Base-by-base conservation (phyloP, 1,140 invertebrate species). In the Coelopa frigida region DNA sequence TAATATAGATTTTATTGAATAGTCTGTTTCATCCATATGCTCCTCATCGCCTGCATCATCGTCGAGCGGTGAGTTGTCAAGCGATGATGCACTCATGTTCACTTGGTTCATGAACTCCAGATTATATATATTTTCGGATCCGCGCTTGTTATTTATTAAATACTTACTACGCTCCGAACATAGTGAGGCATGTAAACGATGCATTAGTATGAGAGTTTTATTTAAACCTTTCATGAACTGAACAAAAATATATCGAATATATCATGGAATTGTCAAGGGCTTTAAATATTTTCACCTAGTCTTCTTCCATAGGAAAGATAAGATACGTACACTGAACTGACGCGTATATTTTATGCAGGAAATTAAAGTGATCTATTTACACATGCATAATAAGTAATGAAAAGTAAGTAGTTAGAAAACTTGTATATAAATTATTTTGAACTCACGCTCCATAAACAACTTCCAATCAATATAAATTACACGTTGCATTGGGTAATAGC, bases 401-500 rank as follows among this genome's bases (percentile, higher is more conserved):
- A 41, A 39, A 12, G 24, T 12, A 21, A 39, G 24, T 18, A 39
- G 24, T 38, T 15, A 33, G n/a, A 44, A 51, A 46, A 23, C 17
- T 41, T 46, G 22, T 46, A 43, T 26, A 12, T 26, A 43, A 21
- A 43, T 21, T 20, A 31, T n/a, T 31, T 31, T 6, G 20, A 48
- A 64, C 62, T 67, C 63, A 67, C 63, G 54, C 62, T 67, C 63
- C 63, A 66, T 67, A 39, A 58, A 62, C n/a, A 66, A 50, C 22
- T 52, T 58, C 62, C 62, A 66, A 21, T 57, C 41, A 42, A 58
- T 21, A 31, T 14, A 14, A 18, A 41, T 21, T 2, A 14, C 18
- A 15, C 23, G 29, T 20, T n/a, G 42, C 15, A 10, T 44, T 44
- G 8, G 27, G 8, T 29, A n/a, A 29, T 8, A 29, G 8, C 8